Base-by-base conservation (phyloP, 2,113 vertebrate species). In the Nerophis ophidion region DNA sequence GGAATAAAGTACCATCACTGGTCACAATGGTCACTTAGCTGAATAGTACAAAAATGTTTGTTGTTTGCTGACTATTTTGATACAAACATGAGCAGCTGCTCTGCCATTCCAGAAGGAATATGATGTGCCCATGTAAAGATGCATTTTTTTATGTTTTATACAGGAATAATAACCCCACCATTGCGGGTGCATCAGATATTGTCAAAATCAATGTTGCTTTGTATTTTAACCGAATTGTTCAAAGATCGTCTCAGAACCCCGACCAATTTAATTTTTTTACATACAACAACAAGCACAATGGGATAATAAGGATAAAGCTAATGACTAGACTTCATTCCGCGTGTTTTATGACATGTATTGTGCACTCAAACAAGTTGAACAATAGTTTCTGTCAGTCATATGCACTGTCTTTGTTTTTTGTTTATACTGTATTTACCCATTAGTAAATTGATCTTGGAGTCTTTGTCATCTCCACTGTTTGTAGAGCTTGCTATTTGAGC, bases 381-480 rank as follows among this genome's bases (percentile, higher is more conserved):
- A 14, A 26, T 56, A 42, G 16, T 57, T 61, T 40, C 49, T 9
- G 10, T 61, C 34, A 34, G 44, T 58, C 33, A 14, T n/a, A 47
- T 36, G 38, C 3, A 56, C 36, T 8, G 26, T 36, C 15, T 49
- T 40, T 76, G 35, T 56, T 2, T 47, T 5, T 13, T 4, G 13
- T 15, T 47, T 61, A 34, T 59, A 46, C 60, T 5, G 8, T 48
- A 38, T 53, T 36, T 40, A 35, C 44, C 50, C 7, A 17, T 8
- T 50, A 34, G 55, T 53, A 59, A 14, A 66, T 67, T 58, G 19
- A 14, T 58, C 35, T 46, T 63, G 48, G n/a, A 19, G 34, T 36
- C 9, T 69, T 65, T 57, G 47, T 71, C 52, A 58, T 65, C 48
- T 57, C 56, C 59, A 47, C 46, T 60, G 35, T 34, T 17, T 46